Base-by-base conservation (phyloP, 2,888 invertebrate genomes). In the Yponomeuta sedellus region DNA sequence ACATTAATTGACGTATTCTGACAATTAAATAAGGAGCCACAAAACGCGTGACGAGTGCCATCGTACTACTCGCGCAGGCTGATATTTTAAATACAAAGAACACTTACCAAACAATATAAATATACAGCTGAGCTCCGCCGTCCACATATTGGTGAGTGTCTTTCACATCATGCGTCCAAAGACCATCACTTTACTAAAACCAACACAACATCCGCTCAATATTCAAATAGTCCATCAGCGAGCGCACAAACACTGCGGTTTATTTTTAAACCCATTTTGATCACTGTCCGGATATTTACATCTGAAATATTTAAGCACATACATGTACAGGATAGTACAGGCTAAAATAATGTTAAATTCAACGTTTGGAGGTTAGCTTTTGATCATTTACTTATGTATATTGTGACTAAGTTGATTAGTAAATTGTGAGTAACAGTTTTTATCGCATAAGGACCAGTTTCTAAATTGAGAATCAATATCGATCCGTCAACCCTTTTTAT, bases 41-140 rank as follows among this genome's bases (percentile, higher is more conserved):
- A n/a, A n/a, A n/a, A n/a, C n/a, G n/a, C n/a, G n/a, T n/a, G n/a
- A n/a, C n/a, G n/a, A n/a, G n/a, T n/a, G n/a, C n/a, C n/a, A n/a
- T n/a, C n/a, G n/a, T n/a, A n/a, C n/a, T n/a, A n/a, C 0, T 2
- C 8, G 34, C 10, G 8, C 34, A 34, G 10, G 34, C 34, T 34
- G 6, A 34, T 8, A 34, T 34, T 1, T 1, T 16, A 52, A 52
- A 52, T 2, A 63, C 34, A 39, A 52, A 34, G 68, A 68, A 68
- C 66, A 84, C 88, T 89, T 73, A 89, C 89, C 89, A 77, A 89
- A 87, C 80, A 89, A 83, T 80, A 89, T 78, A 73, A 89, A 86
- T 76, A 89, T 82, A 79, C 85, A 89, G 82, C 83, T 85, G 73
- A 89, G 81, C 83, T 83, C 84, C 74, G 84, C 87, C 78, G 88